Percentiles rank a stretch among this genome's conserved stretches.
Evolutionary conservation across 2,113 vertebrate species (phyloP).

Genomic region (Eretmochelys imbricata): DNA sequence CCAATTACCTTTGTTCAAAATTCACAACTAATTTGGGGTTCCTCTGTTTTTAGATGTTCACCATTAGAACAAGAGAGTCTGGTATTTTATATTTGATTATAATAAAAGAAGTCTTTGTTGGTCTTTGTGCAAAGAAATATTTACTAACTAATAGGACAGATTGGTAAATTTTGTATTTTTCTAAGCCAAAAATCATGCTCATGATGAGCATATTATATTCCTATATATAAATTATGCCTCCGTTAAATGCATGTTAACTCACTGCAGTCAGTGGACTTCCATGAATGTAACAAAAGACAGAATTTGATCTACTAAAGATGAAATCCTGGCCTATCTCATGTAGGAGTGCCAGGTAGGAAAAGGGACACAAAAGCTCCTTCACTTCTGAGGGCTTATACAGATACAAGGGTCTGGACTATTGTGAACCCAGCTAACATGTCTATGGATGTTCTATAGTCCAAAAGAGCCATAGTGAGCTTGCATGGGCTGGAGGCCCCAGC

Average conservation of each 20-base stretch:
- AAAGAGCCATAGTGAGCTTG: not conserved
- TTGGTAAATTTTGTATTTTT: too few species aligned
- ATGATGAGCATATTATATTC: not conserved
- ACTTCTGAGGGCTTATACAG: not conserved
- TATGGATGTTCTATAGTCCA: not conserved
- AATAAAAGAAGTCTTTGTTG: not conserved
- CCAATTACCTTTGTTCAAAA: not conserved
- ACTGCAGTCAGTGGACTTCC: not conserved
- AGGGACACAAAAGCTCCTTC: not conserved
- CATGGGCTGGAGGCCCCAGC: not conserved
- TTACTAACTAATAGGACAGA: not conserved
- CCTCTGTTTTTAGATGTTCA: not conserved
- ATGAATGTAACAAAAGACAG: not conserved
- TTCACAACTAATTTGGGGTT: not conserved
- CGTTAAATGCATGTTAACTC: not conserved
- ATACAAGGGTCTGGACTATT: not conserved
- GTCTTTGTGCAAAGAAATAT: not conserved
- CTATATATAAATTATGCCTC: not conserved
- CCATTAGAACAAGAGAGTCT: not conserved
- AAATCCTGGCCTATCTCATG: not conserved
- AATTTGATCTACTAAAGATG: not conserved
- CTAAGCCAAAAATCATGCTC: not conserved
- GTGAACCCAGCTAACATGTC: not conserved
- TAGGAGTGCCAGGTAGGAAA: not conserved
- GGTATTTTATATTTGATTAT: not conserved